Conservation (phyloP, 1,140 invertebrate species). For the Drosophila trapezifrons region DNA sequence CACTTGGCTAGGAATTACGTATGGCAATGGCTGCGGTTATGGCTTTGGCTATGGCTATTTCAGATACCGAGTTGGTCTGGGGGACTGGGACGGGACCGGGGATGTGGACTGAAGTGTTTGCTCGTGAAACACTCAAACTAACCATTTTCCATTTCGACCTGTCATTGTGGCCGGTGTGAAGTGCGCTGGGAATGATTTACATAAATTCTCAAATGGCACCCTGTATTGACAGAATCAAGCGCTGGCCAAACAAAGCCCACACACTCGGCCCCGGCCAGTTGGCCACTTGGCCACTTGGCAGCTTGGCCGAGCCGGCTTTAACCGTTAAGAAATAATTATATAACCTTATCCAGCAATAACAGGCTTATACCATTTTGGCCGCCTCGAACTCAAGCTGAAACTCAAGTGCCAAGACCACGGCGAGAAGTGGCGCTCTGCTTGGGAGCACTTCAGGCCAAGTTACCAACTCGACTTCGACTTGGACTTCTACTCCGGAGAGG, state of each 20-base stretch:
- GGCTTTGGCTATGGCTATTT: slow-evolving; percentile 23
- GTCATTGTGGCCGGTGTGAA: slow-evolving; percentile 75
- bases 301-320: slow-evolving; percentile 25
- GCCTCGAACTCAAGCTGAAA: slow-evolving; percentile 13
- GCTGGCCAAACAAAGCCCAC: slow-evolving; percentile 72
- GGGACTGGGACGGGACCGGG: background rate
- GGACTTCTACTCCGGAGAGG: slow-evolving; percentile 12
- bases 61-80: slow-evolving; percentile 9
- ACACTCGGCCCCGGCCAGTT: slow-evolving; percentile 32
- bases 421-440: slow-evolving; percentile 50
- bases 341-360: slow-evolving; percentile 66
- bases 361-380: slow-evolving; percentile 44
- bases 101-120: slow-evolving; percentile 60
- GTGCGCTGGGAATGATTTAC: slow-evolving; percentile 76
- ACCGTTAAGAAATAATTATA: slow-evolving; percentile 79
- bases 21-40: slow-evolving; percentile 14
- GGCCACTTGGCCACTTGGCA: slow-evolving; percentile 12
- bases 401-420: slow-evolving; percentile 47
- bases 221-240: slow-evolving; percentile 79
- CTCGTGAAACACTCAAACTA: slow-evolving; percentile 77
- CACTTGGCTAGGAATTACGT: slow-evolving; percentile 20
- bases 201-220: slow-evolving; percentile 79
- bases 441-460: slow-evolving; percentile 40
- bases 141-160: slow-evolving; percentile 73
- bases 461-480: slow-evolving; percentile 36